phyloP scores from a whole-genome alignment of 2,797 vertebrate genomes.

The Pseudomugil gertrudae region DNA sequence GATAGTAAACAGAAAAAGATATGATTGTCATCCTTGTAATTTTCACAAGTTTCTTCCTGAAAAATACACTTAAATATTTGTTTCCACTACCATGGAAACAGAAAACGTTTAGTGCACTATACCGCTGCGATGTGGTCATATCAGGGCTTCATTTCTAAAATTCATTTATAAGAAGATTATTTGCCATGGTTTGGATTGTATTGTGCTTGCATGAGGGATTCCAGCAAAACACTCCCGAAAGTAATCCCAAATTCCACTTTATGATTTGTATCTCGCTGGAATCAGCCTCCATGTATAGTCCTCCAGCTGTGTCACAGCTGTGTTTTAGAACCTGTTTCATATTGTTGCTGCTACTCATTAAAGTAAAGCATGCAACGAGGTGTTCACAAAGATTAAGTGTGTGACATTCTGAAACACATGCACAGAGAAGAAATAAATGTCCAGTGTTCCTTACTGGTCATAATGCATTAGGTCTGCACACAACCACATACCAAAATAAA shows the following conservation, averaged over 20 bases:
- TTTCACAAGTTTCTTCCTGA: constrained; percentile 38
- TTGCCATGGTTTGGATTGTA: constrained; percentile 9
- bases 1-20: constrained; percentile 54
- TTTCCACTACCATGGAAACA: not conserved
- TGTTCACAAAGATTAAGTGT: not conserved
- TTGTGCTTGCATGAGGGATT: constrained; percentile 8
- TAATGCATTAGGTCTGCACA: not conserved
- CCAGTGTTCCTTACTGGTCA: not conserved
- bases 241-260: constrained; percentile 16
- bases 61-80: constrained; percentile 21
- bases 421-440: not conserved
- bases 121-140: not conserved
- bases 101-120: not conserved
- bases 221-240: constrained; percentile 9
- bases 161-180: constrained; percentile 2
- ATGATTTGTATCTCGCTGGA: constrained; percentile 1
- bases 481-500: not conserved
- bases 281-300: constrained; percentile 7
- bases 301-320: constrained; percentile 3
- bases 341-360: not conserved
- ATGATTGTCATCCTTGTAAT: constrained; percentile 39
- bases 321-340: not conserved
- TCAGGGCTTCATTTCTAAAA: constrained; percentile 16
- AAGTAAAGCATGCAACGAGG: not conserved
- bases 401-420: not conserved